Evolutionary conservation across 2,797 vertebrate genomes (phyloP).

Genomic region (Diglossa cyanea): DNA sequence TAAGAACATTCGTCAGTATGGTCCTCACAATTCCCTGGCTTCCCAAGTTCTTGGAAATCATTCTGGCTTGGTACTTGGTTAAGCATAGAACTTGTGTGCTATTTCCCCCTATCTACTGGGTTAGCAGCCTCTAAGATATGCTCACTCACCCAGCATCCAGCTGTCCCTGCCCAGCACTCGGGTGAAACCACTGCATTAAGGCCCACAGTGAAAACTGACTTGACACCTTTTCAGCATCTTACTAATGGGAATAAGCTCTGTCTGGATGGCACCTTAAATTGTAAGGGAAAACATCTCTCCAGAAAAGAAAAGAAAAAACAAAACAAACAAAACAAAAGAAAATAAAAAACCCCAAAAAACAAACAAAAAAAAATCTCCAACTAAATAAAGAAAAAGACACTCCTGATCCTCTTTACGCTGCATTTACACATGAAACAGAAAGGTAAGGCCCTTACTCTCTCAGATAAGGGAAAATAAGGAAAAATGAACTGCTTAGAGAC

Average conservation of each 20-base stretch:
- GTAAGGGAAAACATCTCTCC: not conserved
- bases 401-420: not conserved
- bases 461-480: not conserved
- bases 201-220: not conserved
- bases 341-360: not conserved
- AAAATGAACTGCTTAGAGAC: not conserved
- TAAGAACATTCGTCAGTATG: accelerated
- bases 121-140: not conserved
- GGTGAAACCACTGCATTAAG: not conserved
- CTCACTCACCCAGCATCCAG: not conserved
- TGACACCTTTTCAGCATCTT: not conserved
- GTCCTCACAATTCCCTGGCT: not conserved
- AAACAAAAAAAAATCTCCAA: not conserved
- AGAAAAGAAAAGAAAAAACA: not conserved
- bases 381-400: not conserved
- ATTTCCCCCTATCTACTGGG: not conserved
- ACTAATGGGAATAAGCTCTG: not conserved
- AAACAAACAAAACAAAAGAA: not conserved
- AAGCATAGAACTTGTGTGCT: not conserved
- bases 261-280: not conserved
- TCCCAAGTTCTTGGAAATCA: not conserved
- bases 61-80: not conserved
- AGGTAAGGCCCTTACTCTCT: not conserved
- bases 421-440: not conserved
- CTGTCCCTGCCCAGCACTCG: not conserved